Base-by-base conservation (phyloP, 2,888 invertebrate species). In the Sthenelais limicola region DNA sequence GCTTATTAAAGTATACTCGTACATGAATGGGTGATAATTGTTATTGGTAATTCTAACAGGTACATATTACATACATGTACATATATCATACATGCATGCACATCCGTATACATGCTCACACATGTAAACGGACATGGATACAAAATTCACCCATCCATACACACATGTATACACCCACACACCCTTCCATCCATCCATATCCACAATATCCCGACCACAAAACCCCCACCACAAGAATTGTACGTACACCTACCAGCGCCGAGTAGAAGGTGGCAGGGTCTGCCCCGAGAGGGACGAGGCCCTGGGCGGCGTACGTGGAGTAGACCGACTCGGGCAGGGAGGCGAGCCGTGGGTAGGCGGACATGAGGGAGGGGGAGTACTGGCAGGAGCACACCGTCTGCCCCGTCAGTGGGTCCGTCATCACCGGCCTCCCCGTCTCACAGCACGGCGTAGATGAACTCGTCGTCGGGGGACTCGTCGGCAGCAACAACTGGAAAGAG, bases 361-460 rank as follows among this genome's bases (percentile, higher is more conserved):
- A 92, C 83, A 95, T 91, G 82, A 95, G 80, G 48, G 84, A 82
- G 30, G 87, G 81, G 89, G 90, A 94, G 94, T 87, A 96, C 92
- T 78, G 95, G 93, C 84, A 86, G 5, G 85, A 85, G 73, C 86
- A 86, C 47, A 86, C 82, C 24, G 84, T 84, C 75, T 86, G 86
- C 3, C 86, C 86, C 4, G 85, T 85, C 76, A 83, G 83, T 1
- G 86, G 86, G 75, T 86, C 85, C 1, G 86, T 85, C 80, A 85
- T 80, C 15, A 86, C 82, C 2, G 85, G 84, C 1, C 96, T 91
- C 80, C 96, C 96, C 79, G 95, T 94, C 90, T 96, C 95, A 90
- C 96, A 95, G 90, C 96, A 95, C 33, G 66, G 56, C 21, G 32
- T 35, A 15, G 35, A 32, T 24, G 71, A 28, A 18, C 21, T 30